Evolutionary conservation across 1,140 invertebrate species (phyloP), one percentile per base, ranked within the genome.

Genomic region (Arion vulgaris): DNA sequence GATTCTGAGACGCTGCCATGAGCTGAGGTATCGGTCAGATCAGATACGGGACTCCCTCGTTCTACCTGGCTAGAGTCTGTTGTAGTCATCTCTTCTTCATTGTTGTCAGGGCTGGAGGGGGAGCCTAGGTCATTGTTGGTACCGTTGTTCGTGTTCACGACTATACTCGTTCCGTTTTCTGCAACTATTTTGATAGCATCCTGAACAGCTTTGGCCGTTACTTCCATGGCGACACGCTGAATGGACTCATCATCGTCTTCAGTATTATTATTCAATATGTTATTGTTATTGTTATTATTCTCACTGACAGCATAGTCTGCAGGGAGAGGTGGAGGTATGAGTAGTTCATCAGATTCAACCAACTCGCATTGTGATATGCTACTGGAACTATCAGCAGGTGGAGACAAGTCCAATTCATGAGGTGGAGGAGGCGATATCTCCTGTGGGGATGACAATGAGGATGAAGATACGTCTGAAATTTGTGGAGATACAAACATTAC

Each of bases 131-230:
- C 57, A 26, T 39, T 19, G 73, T 69, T 38, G 71, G 45, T 68
- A 32, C 28, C 57, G 68, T 11, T 38, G 41, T 73, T 57, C 15
- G 45, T 28, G 38, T 51, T 26, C 11, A 53, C 28, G 66, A 71
- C 38, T 19, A 49, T 26, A 1, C 80, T 74, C 11, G 71, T 78
- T 23, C 84, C 84, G 66, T 86, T 83, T 53, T 83, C 83, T 15
- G 85, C 80, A n/a, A 86, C 85, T 4, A 86, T 74, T n/a, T 83
- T 82, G 23, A 86, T 84, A 51, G 85, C 85, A 15, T 86, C 83
- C 72, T 86, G 82, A n/a, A 86, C 85, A 39, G 83, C 85, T 73
- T 83, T 80, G 41, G 51, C 71, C 32, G 85, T 86, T 23, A 86
- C 83, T 41, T 84, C 75, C 53, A 51, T 80, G n/a, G 85, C 85